These are phyloP conservation scores for Dromococcyx pavoninus DNA, from an alignment of 2,797 vertebrate species.

Conservation along the genomic window DNA sequence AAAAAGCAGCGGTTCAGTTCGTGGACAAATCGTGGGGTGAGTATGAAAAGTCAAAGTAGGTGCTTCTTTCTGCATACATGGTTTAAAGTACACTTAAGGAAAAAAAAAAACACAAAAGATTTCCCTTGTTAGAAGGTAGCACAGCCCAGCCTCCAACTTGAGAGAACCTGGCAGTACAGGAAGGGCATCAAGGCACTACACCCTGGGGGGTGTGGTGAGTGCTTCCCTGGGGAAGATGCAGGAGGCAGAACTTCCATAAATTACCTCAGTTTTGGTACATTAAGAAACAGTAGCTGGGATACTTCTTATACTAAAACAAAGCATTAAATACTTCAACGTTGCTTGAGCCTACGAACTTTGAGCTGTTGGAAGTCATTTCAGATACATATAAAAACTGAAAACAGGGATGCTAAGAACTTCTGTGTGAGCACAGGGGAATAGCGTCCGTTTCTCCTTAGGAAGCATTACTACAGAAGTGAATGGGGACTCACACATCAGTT, in stretches of 20 bases:
- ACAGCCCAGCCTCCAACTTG: neutral
- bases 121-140: neutral
- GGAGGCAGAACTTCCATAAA: neutral
- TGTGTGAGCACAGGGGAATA: rapidly evolving
- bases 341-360: neutral
- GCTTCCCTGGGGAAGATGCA: rapidly evolving
- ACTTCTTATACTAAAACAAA: too few relatives aligned
- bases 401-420: too few relatives aligned
- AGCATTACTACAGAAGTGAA: neutral
- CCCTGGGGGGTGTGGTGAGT: rapidly evolving
- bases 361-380: neutral
- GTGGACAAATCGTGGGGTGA: slow-evolving; percentile 86
- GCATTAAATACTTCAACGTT: neutral
- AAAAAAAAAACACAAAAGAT: neutral
- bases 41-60: slow-evolving; percentile 5
- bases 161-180: rapidly evolving
- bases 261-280: neutral
- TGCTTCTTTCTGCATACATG: rapidly evolving
- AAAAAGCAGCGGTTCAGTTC: slow-evolving; percentile 87
- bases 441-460: neutral
- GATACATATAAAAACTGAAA: neutral
- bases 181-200: neutral
- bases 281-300: neutral
- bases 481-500: rapidly evolving
- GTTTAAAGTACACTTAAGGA: neutral